Percentiles rank a stretch among this genome's conserved stretches.
Conservation (phyloP, 1,140 invertebrate genomes). For the Aporrectodea caliginosa region DNA sequence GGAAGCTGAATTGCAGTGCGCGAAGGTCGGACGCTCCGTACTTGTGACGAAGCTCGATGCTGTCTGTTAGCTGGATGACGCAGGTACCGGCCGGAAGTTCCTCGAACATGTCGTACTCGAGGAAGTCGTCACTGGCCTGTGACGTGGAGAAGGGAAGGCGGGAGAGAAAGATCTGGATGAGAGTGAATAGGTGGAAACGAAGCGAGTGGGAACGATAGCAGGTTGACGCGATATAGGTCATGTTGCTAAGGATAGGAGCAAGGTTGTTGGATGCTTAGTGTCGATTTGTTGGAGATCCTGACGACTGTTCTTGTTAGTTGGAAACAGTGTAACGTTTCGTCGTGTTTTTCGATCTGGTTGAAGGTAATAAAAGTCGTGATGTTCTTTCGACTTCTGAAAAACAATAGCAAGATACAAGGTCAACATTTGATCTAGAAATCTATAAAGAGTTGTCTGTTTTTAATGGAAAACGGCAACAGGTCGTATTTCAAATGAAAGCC, state of each 20-base stretch:
- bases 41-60: neutral
- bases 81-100: slow-evolving; percentile 16
- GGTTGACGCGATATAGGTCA: neutral
- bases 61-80: slow-evolving; percentile 12
- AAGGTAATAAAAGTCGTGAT: too few species aligned
- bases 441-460: too few species aligned
- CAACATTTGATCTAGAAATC: too few species aligned
- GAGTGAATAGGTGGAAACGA: neutral
- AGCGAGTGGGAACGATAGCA: neutral
- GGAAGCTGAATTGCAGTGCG: slow-evolving; percentile 23
- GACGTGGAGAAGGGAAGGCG: neutral
- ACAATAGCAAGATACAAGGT: too few species aligned
- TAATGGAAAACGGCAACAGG: too few species aligned
- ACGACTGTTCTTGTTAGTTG: neutral
- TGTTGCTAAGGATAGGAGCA: too few species aligned
- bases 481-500: too few species aligned
- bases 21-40: neutral
- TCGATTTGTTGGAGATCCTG: too few species aligned
- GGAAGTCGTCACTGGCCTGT: neutral
- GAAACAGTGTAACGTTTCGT: neutral
- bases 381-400: too few species aligned
- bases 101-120: slow-evolving; percentile 16
- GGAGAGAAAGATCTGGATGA: neutral
- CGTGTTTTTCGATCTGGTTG: too few species aligned
- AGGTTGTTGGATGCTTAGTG: too few species aligned